Percentiles rank a stretch among this genome's conserved stretches.
These are phyloP conservation scores for Brachyhypopomus gauderio DNA, from an alignment of 2,113 vertebrate genomes.

Conservation along the genomic window DNA sequence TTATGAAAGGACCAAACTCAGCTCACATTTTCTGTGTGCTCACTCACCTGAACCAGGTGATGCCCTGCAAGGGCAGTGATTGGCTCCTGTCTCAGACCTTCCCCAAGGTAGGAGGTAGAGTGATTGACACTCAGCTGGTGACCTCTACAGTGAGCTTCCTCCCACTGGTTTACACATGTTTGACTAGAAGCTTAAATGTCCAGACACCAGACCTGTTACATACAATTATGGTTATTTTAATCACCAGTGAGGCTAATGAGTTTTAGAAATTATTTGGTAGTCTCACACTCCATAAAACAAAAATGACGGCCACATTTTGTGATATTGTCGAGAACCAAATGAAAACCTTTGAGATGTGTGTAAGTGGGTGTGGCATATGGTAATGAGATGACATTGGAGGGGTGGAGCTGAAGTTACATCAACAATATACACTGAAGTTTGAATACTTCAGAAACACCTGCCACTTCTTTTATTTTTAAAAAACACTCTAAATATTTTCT, in stretches of 20 bases:
- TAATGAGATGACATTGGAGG: background rate
- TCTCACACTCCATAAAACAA: no score
- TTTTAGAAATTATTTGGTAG: background rate
- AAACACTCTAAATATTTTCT: no score
- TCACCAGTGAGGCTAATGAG: background rate
- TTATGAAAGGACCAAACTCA: constrained; percentile 3
- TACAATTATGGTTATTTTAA: constrained; percentile 7
- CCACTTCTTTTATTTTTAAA: no score
- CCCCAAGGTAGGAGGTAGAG: constrained; percentile 67
- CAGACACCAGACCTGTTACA: background rate
- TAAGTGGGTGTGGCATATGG: constrained; percentile 5
- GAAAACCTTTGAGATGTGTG: background rate
- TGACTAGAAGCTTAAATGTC: background rate
- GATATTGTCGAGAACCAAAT: background rate
- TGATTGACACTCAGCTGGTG: constrained; percentile 62
- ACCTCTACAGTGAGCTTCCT: constrained; percentile 54
- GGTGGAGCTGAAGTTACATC: no score
- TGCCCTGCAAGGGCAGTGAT: constrained; percentile 71
- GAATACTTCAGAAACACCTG: no score
- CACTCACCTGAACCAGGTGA: constrained; percentile 79
- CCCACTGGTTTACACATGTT: background rate
- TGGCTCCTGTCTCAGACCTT: constrained; percentile 80
- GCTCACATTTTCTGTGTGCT: constrained; percentile 73
- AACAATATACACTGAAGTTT: no score
- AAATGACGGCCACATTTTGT: background rate